Conservation (phyloP, 1,140 invertebrate genomes). For the Drosophila prosaltans region DNA sequence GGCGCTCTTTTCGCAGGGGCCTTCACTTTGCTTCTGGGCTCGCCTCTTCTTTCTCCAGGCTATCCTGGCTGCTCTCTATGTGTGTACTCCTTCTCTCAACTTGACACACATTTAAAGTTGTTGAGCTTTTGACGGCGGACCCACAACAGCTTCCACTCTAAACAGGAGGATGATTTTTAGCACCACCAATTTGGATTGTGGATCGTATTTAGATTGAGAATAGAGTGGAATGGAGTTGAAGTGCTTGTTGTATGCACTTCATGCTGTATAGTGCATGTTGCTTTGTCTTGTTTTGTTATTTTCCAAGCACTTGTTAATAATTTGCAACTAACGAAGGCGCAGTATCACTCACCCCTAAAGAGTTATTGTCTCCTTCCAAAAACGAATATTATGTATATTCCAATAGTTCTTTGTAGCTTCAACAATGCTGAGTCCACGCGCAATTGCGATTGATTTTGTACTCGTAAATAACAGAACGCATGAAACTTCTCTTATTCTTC, state of each 20-base stretch:
- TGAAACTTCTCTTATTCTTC: too few species aligned
- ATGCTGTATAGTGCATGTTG: slow-evolving; percentile 44
- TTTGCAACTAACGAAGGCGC: slow-evolving; percentile 78
- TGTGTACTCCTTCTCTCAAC: slow-evolving; percentile 53
- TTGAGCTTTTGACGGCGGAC: slow-evolving; percentile 47
- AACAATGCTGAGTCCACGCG: too few species aligned
- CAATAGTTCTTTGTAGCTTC: too few species aligned
- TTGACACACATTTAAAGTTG: slow-evolving; percentile 65
- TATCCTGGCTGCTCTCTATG: slow-evolving; percentile 7
- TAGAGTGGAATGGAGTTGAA: slow-evolving; percentile 17
- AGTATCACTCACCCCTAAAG: slow-evolving; percentile 50
- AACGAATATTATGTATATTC: too few species aligned
- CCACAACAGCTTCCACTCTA: slow-evolving; percentile 55
- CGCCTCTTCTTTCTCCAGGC: slow-evolving; percentile 24
- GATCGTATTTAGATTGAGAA: slow-evolving; percentile 32
- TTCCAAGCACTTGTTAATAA: slow-evolving; percentile 73
- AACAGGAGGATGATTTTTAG: slow-evolving; percentile 26
- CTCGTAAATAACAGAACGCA: too few species aligned
- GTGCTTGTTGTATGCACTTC: slow-evolving; percentile 21
- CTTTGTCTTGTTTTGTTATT: slow-evolving; percentile 38
- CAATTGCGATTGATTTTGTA: too few species aligned
- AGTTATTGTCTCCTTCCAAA: background rate
- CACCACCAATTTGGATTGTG: slow-evolving; percentile 33
- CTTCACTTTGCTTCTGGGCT: slow-evolving; percentile 30
- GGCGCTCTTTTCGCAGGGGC: slow-evolving; percentile 40